A percentile compares a stretch with the other conserved stretches of the same genome.
Evolutionary conservation across 2,113 vertebrate species (phyloP).

Genomic region (Apteryx owenii): DNA sequence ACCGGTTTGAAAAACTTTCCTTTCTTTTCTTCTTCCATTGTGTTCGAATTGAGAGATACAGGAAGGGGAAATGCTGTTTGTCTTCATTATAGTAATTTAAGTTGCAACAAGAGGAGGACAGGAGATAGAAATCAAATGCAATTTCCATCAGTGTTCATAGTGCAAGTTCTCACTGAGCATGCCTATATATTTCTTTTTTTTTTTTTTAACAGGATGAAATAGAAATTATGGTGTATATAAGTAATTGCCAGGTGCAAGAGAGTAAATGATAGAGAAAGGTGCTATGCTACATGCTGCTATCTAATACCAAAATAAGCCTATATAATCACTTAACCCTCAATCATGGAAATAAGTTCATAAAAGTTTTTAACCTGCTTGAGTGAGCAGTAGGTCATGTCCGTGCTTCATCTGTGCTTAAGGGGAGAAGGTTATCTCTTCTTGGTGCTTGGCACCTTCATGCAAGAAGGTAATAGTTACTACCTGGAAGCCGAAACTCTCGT

Average conservation of each 20-base stretch:
- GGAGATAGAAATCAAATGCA: background rate
- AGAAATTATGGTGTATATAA: background rate
- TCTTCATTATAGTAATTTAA: background rate
- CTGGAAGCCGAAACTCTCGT: background rate
- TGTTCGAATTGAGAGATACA: background rate
- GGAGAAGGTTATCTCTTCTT: background rate
- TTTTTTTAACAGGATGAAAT: background rate
- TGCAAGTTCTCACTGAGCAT: background rate
- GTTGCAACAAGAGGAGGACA: background rate
- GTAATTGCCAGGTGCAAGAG: background rate
- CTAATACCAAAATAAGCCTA: background rate
- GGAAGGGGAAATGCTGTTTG: background rate
- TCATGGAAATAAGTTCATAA: background rate
- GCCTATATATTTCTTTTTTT: background rate
- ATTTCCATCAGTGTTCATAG: background rate
- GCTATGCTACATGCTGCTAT: background rate
- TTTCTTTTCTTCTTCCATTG: background rate
- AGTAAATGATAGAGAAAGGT: background rate
- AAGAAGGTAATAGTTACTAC: background rate
- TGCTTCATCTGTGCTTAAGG: background rate
- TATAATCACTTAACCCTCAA: background rate
- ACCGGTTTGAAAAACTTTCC: background rate
- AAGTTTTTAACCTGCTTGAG: background rate
- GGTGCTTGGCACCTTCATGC: background rate
- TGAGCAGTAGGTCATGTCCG: background rate